Base-by-base conservation (phyloP, 2,797 vertebrate genomes). In the Cottoperca gobio region DNA sequence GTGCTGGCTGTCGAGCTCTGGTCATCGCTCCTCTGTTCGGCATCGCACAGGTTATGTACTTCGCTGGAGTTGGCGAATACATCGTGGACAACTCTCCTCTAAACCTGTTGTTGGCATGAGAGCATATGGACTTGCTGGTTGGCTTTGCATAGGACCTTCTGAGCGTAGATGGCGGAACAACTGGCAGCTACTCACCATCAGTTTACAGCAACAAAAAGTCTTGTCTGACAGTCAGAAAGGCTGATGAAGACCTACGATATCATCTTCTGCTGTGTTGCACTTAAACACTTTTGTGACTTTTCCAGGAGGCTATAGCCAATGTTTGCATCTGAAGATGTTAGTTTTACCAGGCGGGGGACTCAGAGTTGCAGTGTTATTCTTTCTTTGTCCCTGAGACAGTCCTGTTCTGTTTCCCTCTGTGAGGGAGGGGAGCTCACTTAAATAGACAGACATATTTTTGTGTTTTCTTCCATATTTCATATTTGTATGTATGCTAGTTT, bases 1-100 rank as follows among this genome's bases (percentile, higher is more conserved):
- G 96, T 0, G 94, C 96, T 0, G 92, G 92, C 66, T 97, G 96
- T 77, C 91, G 96, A 42, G 96, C 95, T 13, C 87, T 97, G 11
- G 95, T 97, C 78, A 97, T 97, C 17, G 96, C 96, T 0, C 96
- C 96, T 3, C 92, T 97, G 16, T 97, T 97, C 28, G 96, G 96
- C 55, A 97, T 97, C 8, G 96, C 85, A 3, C 96, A 97, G 80
- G 95, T 97, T 33, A 95, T 96, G 92, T 97, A 97, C 90, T 95
- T 96, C 50, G 81, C 95, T 3, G 95, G 95, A 4, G 91, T 95
- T 2, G 96, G 95, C 72, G 96, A 97, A 79, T 95, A 93, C 59
- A 92, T 97, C 75, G 50, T 96, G 63, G 93, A 94, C 68, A 94
- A 94, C 86, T 90, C 90, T 0, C 91, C 92, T 6, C 86, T 95